These are phyloP conservation scores for Cydia fagiglandana DNA, from an alignment of 1,140 invertebrate genomes.

Conservation along the genomic window DNA sequence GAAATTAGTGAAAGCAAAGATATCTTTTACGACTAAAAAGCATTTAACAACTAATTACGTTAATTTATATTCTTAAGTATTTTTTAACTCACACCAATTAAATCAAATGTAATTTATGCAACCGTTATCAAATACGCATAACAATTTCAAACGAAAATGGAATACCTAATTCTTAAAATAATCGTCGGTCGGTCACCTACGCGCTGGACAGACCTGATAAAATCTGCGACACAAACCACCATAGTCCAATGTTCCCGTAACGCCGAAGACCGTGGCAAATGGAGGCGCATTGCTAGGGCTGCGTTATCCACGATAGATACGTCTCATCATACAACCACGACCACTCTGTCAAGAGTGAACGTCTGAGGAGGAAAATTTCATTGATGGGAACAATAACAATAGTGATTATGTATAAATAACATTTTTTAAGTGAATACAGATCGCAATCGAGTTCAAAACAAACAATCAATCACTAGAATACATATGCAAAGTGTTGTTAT, in stretches of 20 bases:
- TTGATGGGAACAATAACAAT: not conserved
- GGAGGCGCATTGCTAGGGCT: no score
- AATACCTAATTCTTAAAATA: no score
- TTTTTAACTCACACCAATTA: constrained; percentile 16
- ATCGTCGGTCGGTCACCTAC: no score
- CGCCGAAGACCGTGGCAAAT: no score
- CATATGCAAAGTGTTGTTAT: constrained; percentile 37
- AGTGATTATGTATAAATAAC: not conserved
- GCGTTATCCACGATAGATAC: no score
- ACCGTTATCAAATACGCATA: constrained; percentile 11
- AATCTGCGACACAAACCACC: no score
- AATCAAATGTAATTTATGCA: constrained; percentile 3
- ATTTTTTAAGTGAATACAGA: not conserved
- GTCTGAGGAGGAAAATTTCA: no score
- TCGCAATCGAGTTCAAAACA: constrained; percentile 50
- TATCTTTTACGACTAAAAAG: constrained; percentile 21
- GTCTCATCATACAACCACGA: no score
- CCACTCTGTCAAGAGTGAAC: no score
- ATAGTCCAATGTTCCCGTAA: no score
- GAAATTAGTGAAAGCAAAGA: constrained; percentile 27
- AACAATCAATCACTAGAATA: constrained; percentile 41
- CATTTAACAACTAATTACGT: constrained; percentile 17
- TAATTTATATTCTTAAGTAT: constrained; percentile 4
- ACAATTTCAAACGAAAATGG: constrained; percentile 1
- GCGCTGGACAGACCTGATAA: no score